Evolutionary conservation across 2,888 invertebrate species (phyloP).

Genomic region (Drosophila cognata): DNA sequence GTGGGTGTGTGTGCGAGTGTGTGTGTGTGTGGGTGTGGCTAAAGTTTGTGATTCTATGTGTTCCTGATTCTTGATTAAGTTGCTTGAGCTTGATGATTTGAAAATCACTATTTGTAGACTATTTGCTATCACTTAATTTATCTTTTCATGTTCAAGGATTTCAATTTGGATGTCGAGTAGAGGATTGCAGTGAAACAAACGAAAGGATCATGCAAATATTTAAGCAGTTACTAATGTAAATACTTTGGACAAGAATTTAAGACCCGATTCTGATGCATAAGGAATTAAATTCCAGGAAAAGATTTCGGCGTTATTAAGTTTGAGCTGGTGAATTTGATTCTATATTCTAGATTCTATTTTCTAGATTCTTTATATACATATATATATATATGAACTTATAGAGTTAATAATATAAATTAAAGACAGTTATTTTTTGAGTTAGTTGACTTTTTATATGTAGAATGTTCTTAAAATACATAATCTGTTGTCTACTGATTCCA

Average conservation of each 20-base stretch:
- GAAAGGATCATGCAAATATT: background rate
- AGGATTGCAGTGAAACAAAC: background rate
- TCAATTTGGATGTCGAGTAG: background rate
- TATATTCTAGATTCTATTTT: too few relatives aligned
- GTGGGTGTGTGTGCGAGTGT: background rate
- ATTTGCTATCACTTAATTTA: background rate
- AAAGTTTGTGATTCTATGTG: background rate
- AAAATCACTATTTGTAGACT: background rate
- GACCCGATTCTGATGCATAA: background rate
- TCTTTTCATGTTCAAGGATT: too few relatives aligned
- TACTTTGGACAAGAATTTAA: background rate
- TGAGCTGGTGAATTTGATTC: too few relatives aligned
- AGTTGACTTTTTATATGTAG: background rate
- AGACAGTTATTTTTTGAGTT: background rate
- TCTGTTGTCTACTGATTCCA: background rate
- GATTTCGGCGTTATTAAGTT: background rate
- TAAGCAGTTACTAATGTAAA: background rate
- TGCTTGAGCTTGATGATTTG: background rate
- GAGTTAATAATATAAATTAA: background rate
- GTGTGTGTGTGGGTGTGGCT: background rate
- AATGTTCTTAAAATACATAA: background rate
- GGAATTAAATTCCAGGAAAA: too few relatives aligned
- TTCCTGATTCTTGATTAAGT: constrained; percentile 1
- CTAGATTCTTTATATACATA: too few relatives aligned
- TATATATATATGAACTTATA: background rate